Base-by-base conservation (phyloP, 2,888 invertebrate genomes). In the Aphodius sticticus region DNA sequence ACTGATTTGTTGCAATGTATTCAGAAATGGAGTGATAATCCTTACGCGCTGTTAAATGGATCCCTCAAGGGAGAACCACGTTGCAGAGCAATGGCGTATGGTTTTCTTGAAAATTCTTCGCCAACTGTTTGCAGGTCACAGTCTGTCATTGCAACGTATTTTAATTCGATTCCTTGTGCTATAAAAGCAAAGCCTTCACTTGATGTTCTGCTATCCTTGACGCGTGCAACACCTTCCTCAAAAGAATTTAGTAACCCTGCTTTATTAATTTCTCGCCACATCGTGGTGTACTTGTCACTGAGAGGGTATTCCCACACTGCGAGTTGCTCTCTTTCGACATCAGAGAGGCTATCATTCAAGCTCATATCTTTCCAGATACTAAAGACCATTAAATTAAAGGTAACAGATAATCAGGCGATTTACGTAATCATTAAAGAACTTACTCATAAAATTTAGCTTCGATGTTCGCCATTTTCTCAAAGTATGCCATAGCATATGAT, bases 291-390 rank as follows among this genome's bases (percentile, higher is more conserved):
- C 87, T 97, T 99, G 89, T 99, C 98, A 86, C 97, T 97, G 0
- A 99, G 97, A 0, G 99, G 99, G 88, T 99, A 99, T 88, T 99
- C 99, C n/a, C n/a, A n/a, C n/a, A n/a, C n/a, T n/a, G n/a, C n/a
- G n/a, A n/a, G n/a, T n/a, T n/a, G n/a, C n/a, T n/a, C n/a, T n/a
- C n/a, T n/a, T n/a, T n/a, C n/a, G n/a, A n/a, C n/a, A n/a, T n/a
- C n/a, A n/a, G n/a, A n/a, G n/a, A n/a, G n/a, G n/a, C n/a, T n/a
- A n/a, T n/a, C n/a, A n/a, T n/a, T n/a, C n/a, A n/a, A n/a, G 69
- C 97, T 97, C 96, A 99, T 97, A 85, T 98, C 97, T 88, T 99
- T 99, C 99, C 99, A 99, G 84, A 99, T 98, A 85, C 97, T 96
- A 86, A 6, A 88, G n/a, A n/a, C n/a, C n/a, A n/a, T n/a, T n/a